Evolutionary conservation across 2,797 vertebrate genomes (phyloP).

Genomic region (Sitta carolinensis): DNA sequence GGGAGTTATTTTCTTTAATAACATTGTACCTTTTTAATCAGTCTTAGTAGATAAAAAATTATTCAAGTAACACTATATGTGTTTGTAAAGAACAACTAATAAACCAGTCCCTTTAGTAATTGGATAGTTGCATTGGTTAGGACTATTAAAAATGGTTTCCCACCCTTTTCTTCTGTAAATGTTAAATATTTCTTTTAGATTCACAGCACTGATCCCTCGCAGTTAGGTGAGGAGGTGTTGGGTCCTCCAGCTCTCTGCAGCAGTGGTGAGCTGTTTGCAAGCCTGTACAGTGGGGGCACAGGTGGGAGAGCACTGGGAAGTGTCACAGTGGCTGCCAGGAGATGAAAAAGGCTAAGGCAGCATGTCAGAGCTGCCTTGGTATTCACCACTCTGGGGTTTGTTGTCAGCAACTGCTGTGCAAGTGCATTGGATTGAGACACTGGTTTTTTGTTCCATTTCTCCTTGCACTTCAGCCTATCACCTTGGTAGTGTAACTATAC

Average conservation of each 20-base stretch:
- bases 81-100: background rate
- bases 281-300: background rate
- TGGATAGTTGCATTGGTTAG: background rate
- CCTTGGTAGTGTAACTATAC: background rate
- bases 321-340: background rate
- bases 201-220: background rate
- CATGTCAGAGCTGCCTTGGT: background rate
- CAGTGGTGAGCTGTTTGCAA: background rate
- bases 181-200: background rate
- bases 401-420: background rate
- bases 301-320: background rate
- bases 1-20: background rate
- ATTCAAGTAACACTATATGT: background rate
- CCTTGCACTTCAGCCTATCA: background rate
- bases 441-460: background rate
- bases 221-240: background rate
- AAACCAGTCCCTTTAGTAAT: background rate
- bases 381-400: background rate
- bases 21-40: background rate
- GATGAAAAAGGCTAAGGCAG: background rate
- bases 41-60: background rate
- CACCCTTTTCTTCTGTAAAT: background rate
- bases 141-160: accelerated
- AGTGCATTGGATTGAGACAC: background rate
- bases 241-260: background rate